These are phyloP conservation scores for Vicugna pacos DNA, from an alignment of 2,113 vertebrate species.

Conservation along the genomic window DNA sequence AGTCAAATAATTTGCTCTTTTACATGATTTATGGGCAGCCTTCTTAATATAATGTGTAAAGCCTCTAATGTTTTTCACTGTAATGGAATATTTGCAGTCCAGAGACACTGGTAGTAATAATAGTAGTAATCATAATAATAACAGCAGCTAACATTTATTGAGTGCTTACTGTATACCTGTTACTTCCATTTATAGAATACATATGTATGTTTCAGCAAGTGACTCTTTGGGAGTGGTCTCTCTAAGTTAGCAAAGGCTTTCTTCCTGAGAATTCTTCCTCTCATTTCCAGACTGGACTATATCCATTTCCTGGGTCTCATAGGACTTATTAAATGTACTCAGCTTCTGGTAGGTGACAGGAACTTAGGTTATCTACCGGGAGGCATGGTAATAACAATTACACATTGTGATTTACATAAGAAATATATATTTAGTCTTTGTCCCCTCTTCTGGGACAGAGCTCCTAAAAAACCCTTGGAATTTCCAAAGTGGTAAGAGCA, in stretches of 20 bases:
- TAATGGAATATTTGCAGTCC: neutral
- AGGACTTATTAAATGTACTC: neutral
- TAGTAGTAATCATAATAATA: neutral
- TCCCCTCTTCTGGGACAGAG: neutral
- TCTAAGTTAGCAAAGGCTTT: neutral
- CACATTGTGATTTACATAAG: neutral
- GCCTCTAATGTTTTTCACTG: neutral
- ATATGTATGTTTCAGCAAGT: neutral
- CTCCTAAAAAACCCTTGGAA: neutral
- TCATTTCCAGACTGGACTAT: neutral
- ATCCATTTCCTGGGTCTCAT: neutral
- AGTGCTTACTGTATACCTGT: neutral
- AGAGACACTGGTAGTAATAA: neutral
- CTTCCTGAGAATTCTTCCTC: neutral
- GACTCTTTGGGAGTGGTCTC: neutral
- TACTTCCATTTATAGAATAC: neutral
- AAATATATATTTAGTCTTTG: neutral
- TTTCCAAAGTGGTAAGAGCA: neutral
- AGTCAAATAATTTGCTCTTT: slow-evolving; percentile 66
- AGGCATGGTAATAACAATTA: neutral
- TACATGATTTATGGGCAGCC: neutral
- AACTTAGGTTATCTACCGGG: neutral
- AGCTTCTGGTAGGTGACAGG: neutral
- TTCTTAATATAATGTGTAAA: slow-evolving; percentile 37
- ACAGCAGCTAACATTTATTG: neutral